Conservation (phyloP, 1,140 invertebrate species). For the Sesamia nonagrioides region DNA sequence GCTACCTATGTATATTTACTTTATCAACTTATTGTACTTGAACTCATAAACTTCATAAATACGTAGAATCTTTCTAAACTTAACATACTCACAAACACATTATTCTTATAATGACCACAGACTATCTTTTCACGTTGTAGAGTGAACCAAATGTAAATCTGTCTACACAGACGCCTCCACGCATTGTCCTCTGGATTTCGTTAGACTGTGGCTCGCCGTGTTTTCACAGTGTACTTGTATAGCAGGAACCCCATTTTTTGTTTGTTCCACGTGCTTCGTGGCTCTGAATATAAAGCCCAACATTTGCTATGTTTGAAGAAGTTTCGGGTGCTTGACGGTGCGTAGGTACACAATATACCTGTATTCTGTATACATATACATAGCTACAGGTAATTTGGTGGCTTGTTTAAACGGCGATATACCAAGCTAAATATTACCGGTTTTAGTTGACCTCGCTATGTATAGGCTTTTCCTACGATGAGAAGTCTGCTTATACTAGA, state of each 20-base stretch:
- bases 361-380: background rate
- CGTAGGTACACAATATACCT: background rate
- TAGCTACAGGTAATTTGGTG: background rate
- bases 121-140: background rate
- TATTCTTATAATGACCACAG: background rate
- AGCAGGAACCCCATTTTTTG: slow-evolving; percentile 50
- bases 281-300: slow-evolving; percentile 51
- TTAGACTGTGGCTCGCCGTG: slow-evolving; percentile 12
- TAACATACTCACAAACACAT: background rate
- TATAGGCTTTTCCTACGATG: too few species aligned
- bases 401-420: background rate
- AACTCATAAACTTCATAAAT: too few species aligned
- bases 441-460: too few species aligned
- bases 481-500: too few species aligned
- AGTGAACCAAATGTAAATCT: slow-evolving; percentile 20
- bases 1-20: too few species aligned
- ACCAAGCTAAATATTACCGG: too few species aligned
- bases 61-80: background rate
- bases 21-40: too few species aligned
- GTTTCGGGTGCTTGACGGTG: background rate
- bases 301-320: slow-evolving; percentile 56
- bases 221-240: slow-evolving; percentile 30
- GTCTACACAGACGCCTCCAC: background rate
- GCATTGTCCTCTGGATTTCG: slow-evolving; percentile 52
- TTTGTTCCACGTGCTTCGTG: slow-evolving; percentile 56